phyloP scores from a whole-genome alignment of 2,888 invertebrate species.

The Orthosia incerta region DNA sequence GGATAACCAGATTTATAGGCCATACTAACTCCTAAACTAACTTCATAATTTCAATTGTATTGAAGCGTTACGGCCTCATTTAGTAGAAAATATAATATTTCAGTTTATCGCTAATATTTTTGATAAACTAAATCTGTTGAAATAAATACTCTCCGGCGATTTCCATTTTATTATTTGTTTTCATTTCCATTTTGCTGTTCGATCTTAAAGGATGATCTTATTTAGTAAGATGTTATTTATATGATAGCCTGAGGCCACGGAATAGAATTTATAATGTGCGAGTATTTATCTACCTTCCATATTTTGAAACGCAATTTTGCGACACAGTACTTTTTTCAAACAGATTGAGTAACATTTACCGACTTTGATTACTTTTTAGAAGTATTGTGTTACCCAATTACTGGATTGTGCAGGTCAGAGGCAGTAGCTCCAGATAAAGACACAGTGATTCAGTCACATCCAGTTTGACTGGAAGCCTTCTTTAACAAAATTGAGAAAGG shows the following conservation, averaged over 20 bases:
- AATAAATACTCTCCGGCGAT: slow-evolving; percentile 25
- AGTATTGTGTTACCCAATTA: too few species aligned
- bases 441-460: too few species aligned
- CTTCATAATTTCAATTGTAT: slow-evolving; percentile 10
- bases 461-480: too few species aligned
- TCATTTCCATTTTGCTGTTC: slow-evolving; percentile 29
- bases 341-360: neutral
- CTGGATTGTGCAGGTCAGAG: too few species aligned
- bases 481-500: too few species aligned
- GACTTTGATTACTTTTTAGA: too few species aligned
- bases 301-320: slow-evolving; percentile 7
- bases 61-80: neutral
- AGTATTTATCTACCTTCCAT: neutral
- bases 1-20: neutral
- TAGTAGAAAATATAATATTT: slow-evolving; percentile 6
- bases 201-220: slow-evolving; percentile 30
- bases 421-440: too few species aligned
- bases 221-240: slow-evolving; percentile 31
- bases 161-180: slow-evolving; percentile 40
- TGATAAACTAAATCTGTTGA: slow-evolving; percentile 30
- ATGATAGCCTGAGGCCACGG: slow-evolving; percentile 20
- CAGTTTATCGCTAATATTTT: slow-evolving; percentile 27
- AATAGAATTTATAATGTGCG: slow-evolving; percentile 22
- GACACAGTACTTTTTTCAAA: neutral
- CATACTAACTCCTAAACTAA: too few species aligned